These are phyloP conservation scores for Ranitomeya variabilis DNA, from an alignment of 2,113 vertebrate species.

Conservation along the genomic window DNA sequence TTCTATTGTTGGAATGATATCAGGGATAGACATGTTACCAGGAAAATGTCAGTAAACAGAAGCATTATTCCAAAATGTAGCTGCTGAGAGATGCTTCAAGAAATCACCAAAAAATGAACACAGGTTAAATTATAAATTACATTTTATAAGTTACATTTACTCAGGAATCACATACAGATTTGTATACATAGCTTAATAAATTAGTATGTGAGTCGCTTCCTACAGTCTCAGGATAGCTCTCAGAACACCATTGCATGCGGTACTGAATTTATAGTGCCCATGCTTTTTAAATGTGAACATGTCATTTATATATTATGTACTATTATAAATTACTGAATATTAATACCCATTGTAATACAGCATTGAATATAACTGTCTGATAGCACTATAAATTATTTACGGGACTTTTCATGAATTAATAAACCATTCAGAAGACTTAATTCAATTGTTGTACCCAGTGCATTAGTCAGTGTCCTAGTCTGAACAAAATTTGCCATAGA, in stretches of 20 bases:
- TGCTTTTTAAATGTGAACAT: background rate
- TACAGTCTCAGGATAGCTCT: background rate
- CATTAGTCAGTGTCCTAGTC: slow-evolving; percentile 24
- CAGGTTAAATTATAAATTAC: background rate
- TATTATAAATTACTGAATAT: background rate
- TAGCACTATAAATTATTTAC: background rate
- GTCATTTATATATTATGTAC: background rate
- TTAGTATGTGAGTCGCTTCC: background rate
- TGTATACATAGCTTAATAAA: background rate
- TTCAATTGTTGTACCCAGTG: slow-evolving; percentile 6
- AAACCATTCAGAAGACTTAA: background rate
- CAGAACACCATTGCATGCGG: background rate
- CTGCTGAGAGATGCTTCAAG: background rate
- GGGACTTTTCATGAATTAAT: background rate
- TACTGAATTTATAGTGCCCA: background rate
- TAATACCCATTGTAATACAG: background rate
- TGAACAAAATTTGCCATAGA: background rate
- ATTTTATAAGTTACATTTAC: background rate
- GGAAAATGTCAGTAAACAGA: too few relatives aligned
- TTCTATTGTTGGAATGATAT: too few relatives aligned
- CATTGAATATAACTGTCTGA: slow-evolving; percentile 7
- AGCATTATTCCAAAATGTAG: too few relatives aligned
- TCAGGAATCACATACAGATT: background rate
- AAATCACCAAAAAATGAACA: background rate
- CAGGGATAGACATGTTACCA: too few relatives aligned